Percentiles rank a stretch among this genome's conserved stretches.
Conservation (phyloP, 2,888 invertebrate genomes). For the Lasioglossum malachurum region DNA sequence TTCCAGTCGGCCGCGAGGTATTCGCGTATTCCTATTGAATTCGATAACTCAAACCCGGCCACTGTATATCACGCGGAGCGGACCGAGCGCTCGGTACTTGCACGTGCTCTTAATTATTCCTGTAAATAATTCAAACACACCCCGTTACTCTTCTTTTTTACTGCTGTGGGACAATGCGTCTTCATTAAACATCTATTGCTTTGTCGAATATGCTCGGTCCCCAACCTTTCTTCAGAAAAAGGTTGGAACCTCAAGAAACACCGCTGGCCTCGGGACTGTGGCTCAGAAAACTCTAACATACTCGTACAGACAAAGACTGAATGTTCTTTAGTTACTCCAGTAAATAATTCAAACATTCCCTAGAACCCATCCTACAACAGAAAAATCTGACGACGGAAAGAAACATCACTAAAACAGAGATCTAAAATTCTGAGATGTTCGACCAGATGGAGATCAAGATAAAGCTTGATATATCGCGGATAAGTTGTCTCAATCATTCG, state of each 20-base stretch:
- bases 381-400: background rate
- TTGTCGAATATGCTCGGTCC: background rate
- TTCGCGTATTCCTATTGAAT: constrained; percentile 60
- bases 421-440: background rate
- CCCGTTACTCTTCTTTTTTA: background rate
- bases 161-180: background rate
- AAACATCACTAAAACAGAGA: background rate
- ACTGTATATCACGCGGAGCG: constrained; percentile 35
- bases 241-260: background rate
- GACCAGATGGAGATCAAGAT: background rate
- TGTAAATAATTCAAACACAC: constrained; percentile 13
- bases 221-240: background rate
- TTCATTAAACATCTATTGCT: background rate
- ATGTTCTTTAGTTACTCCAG: background rate
- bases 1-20: constrained; percentile 53
- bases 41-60: constrained; percentile 56
- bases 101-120: constrained; percentile 54
- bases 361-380: too few relatives aligned
- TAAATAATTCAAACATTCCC: too few relatives aligned
- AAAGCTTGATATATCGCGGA: background rate
- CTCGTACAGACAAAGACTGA: too few relatives aligned
- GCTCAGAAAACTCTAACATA: background rate
- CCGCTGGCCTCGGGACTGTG: background rate
- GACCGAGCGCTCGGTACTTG: constrained; percentile 18
- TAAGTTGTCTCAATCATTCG: background rate